Base-by-base conservation (phyloP, 2,888 invertebrate species). In the Plagiodera versicolora region DNA sequence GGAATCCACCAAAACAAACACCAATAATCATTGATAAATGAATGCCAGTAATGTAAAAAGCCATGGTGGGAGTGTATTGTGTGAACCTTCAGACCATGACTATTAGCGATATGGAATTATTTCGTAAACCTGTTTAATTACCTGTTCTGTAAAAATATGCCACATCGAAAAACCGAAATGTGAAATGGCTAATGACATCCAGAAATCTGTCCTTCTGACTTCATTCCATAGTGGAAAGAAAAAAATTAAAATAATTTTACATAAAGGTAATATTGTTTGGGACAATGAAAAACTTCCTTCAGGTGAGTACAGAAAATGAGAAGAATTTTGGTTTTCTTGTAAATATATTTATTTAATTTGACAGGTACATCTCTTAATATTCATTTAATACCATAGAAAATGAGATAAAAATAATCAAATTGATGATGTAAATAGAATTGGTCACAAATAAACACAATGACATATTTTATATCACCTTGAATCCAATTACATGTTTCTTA, bases 181-280 rank as follows among this genome's bases (percentile, higher is more conserved):
- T 53, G 58, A 63, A 63, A 74, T 74, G 74, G 70, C 69, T 51
- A 72, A 73, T 63, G 73, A 74, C 65, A 68, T 71, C 53, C 69
- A 75, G 64, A 74, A 76, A 63, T 73, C 76, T 11, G 79, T 80
- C 56, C 73, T 80, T 30, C 65, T 80, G 14, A 78, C 72, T 68
- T 86, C 85, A 65, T 88, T 88, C 77, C 78, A 84, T 50, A 83
- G 85, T 60, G 83, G 84, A 66, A 86, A 85, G 72, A 87, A 86
- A 77, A 82, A 84, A 68, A 85, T 84, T 73, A 82, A 84, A 63
- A 87, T 87, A 14, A 84, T 87, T 76, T 84, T 87, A 67, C 86
- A 87, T 76, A 83, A 83, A 55, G 84, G 84, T 65, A 83, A 82
- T 56, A 78, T 88, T 60, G 84, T 86, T 50, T 88, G 88, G 88